Evolutionary conservation across 2,888 invertebrate species (phyloP).

Genomic region (Salpingus planirostris): DNA sequence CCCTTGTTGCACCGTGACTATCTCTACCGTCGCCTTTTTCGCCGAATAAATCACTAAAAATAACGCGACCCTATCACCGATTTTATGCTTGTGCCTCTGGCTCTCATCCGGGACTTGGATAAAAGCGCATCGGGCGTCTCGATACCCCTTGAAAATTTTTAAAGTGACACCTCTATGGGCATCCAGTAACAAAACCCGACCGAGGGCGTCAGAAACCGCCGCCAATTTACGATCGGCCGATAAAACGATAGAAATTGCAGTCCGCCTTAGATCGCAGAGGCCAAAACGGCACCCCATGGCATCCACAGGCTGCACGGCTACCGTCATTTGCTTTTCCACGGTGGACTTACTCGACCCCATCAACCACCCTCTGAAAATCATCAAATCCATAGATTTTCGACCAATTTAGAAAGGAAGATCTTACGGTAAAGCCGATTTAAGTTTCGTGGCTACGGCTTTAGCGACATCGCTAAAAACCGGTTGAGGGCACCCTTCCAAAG

Average conservation of each 20-base stretch:
- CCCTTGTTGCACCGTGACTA: slow-evolving; percentile 86
- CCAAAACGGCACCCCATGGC: slow-evolving; percentile 72
- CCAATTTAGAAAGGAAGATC: slow-evolving; percentile 30
- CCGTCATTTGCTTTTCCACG: slow-evolving; percentile 36
- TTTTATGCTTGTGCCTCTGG: slow-evolving; percentile 27
- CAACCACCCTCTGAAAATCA: slow-evolving; percentile 47
- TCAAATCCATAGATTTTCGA: too few relatives aligned
- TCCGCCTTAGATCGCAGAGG: slow-evolving; percentile 68
- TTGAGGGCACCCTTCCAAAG: slow-evolving; percentile 76
- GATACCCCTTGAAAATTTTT: slow-evolving; percentile 90
- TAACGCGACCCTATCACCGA: slow-evolving; percentile 49
- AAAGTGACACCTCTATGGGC: slow-evolving; percentile 68
- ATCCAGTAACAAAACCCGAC: slow-evolving; percentile 82
- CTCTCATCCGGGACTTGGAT: slow-evolving; percentile 68
- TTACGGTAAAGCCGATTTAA: slow-evolving; percentile 72
- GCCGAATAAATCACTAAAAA: slow-evolving; percentile 92
- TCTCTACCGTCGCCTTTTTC: slow-evolving; percentile 84
- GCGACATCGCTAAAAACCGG: slow-evolving; percentile 86
- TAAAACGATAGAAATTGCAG: slow-evolving; percentile 63
- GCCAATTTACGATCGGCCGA: slow-evolving; percentile 75
- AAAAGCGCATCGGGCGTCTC: slow-evolving; percentile 94
- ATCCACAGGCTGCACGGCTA: slow-evolving; percentile 55
- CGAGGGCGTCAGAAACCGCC: slow-evolving; percentile 76
- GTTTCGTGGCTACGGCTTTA: slow-evolving; percentile 79
- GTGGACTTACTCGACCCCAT: slow-evolving; percentile 40